phyloP scores from a whole-genome alignment of 1,140 invertebrate species.

The Papilio dardanus region DNA sequence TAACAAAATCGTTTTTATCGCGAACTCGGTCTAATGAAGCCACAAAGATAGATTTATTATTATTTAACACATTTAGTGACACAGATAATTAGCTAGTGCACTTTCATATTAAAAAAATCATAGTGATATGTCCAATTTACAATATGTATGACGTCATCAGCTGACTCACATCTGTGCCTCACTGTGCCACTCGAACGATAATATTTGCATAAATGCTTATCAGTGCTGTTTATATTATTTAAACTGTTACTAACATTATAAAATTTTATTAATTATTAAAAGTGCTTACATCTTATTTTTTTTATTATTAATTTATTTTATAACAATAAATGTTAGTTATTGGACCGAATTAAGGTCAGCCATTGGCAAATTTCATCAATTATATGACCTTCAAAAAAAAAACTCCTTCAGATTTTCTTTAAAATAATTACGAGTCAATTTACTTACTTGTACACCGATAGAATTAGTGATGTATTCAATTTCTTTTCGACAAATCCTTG shows the following conservation, averaged over 20 bases:
- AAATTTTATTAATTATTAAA: conserved; percentile 10
- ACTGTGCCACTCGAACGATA: conserved; percentile 32
- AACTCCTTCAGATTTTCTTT: neutral
- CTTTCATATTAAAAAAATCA: too few species aligned
- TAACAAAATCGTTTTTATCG: too few species aligned
- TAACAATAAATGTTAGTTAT: too few species aligned
- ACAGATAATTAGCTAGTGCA: too few species aligned
- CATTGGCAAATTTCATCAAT: neutral
- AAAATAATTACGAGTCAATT: too few species aligned
- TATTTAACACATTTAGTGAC: too few species aligned
- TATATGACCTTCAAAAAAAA: too few species aligned
- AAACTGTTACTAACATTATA: neutral
- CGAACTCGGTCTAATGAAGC: too few species aligned
- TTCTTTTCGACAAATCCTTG: conserved; percentile 88
- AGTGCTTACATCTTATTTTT: neutral
- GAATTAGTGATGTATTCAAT: conserved; percentile 86
- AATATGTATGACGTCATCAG: conserved; percentile 46
- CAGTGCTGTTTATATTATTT: conserved; percentile 8
- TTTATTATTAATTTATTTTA: too few species aligned
- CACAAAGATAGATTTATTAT: too few species aligned
- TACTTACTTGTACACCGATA: conserved; percentile 76
- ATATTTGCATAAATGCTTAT: conserved; percentile 24
- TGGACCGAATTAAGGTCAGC: too few species aligned
- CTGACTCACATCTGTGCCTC: conserved; percentile 30
- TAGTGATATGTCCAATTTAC: too few species aligned